These are phyloP conservation scores for Zaprionus davidi DNA, from an alignment of 1,140 invertebrate genomes.

Conservation along the genomic window DNA sequence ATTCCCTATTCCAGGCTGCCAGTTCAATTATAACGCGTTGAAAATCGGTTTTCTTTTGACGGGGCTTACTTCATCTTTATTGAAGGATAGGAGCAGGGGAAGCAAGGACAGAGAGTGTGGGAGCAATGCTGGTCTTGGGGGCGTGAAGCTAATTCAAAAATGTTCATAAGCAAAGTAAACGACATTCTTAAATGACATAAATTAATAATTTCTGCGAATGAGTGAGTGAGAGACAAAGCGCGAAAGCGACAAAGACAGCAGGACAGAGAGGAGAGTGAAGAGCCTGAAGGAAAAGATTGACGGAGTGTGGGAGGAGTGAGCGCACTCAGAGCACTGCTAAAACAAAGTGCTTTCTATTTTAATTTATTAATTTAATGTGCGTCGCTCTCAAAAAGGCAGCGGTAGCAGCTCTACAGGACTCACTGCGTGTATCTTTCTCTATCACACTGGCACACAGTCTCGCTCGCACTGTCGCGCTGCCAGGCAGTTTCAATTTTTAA, in stretches of 20 bases:
- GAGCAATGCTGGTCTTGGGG: not conserved
- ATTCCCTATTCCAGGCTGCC: conserved; percentile 5
- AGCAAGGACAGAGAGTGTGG: not conserved
- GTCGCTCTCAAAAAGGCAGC: conserved; percentile 26
- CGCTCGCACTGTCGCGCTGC: not conserved
- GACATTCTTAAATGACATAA: conserved; percentile 73
- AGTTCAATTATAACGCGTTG: conserved; percentile 65
- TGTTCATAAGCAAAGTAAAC: conserved; percentile 67
- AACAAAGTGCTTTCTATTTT: conserved; percentile 81
- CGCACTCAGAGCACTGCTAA: conserved; percentile 46
- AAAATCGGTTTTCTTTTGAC: conserved; percentile 61
- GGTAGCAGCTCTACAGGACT: conserved; percentile 7
- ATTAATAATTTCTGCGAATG: conserved; percentile 68
- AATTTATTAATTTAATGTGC: conserved; percentile 81
- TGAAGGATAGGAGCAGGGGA: conserved; percentile 5
- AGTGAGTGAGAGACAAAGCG: conserved; percentile 15
- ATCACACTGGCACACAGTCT: not conserved
- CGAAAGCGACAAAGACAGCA: conserved; percentile 6
- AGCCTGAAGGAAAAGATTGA: not conserved
- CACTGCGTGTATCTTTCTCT: not conserved
- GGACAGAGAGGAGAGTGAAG: not conserved
- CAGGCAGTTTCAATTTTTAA: conserved; percentile 72
- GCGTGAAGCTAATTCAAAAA: conserved; percentile 65
- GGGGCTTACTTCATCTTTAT: conserved; percentile 46
- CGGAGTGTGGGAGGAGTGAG: not conserved